phyloP scores from a whole-genome alignment of 2,888 invertebrate species.

The Lasioglossum malachurum region DNA sequence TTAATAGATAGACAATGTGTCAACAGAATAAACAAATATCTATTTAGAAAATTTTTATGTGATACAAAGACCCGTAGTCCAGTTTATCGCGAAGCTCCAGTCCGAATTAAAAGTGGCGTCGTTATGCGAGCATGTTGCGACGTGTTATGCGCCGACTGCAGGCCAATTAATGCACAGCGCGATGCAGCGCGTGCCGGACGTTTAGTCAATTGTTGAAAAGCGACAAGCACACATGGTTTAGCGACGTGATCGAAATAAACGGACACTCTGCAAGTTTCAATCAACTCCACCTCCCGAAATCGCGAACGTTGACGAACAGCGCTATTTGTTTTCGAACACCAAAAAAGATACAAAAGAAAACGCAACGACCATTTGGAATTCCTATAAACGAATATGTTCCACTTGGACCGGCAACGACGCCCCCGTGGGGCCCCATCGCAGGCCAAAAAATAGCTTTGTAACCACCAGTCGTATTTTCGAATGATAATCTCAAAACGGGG shows the following conservation, averaged over 20 bases:
- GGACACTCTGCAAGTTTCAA: background rate
- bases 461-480: conserved; percentile 84
- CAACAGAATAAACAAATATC: background rate
- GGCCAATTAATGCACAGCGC: conserved; percentile 2
- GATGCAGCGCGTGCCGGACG: conserved; percentile 13
- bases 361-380: conserved; percentile 50
- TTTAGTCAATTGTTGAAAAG: conserved; percentile 16
- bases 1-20: background rate
- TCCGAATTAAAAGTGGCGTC: conserved; percentile 1
- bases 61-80: background rate
- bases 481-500: conserved; percentile 79
- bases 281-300: conserved; percentile 1
- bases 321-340: conserved; percentile 15
- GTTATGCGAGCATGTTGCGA: background rate
- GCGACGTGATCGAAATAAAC: background rate
- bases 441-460: conserved; percentile 80
- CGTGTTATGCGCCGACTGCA: background rate
- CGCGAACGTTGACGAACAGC: conserved; percentile 21
- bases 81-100: background rate
- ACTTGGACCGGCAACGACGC: conserved; percentile 22
- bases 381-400: conserved; percentile 41
- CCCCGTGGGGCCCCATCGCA: conserved; percentile 38
- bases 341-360: background rate
- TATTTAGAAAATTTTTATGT: background rate
- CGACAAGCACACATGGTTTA: background rate